A percentile compares a stretch with the other conserved stretches of the same genome.
Conservation (phyloP, 2,888 invertebrate species). For the Tuberolachnus salignus region DNA sequence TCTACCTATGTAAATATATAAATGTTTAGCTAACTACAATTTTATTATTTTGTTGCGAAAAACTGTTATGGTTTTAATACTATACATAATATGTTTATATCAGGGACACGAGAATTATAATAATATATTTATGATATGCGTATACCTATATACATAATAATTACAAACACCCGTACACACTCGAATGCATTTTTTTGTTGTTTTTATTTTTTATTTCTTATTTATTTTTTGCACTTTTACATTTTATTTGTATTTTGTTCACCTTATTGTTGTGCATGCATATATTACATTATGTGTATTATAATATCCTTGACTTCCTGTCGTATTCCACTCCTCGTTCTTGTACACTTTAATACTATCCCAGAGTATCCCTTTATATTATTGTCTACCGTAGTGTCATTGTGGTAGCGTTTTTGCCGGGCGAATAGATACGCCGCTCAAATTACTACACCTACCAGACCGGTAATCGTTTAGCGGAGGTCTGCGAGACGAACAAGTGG, state of each 20-base stretch:
- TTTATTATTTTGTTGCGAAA: constrained; percentile 9
- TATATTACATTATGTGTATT: too few relatives aligned
- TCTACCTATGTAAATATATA: constrained; percentile 44
- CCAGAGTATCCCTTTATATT: not conserved
- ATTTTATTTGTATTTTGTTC: constrained; percentile 1
- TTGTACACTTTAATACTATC: not conserved
- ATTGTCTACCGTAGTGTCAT: too few relatives aligned
- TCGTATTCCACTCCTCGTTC: not conserved
- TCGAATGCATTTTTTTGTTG: constrained; percentile 39
- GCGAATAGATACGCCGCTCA: too few relatives aligned
- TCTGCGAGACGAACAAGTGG: too few relatives aligned
- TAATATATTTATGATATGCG: too few relatives aligned
- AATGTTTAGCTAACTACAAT: constrained; percentile 3
- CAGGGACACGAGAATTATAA: too few relatives aligned
- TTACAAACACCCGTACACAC: constrained; percentile 45
- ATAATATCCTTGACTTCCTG: not conserved
- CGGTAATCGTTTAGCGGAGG: too few relatives aligned
- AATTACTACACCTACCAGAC: too few relatives aligned
- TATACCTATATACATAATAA: not conserved
- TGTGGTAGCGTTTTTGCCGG: too few relatives aligned
- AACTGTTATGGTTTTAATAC: not conserved
- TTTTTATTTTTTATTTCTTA: constrained; percentile 13
- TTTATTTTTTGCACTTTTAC: constrained; percentile 22
- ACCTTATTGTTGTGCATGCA: constrained; percentile 18
- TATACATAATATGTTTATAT: too few relatives aligned